phyloP scores from a whole-genome alignment of 2,113 vertebrate genomes.

The Chaetura pelagica region DNA sequence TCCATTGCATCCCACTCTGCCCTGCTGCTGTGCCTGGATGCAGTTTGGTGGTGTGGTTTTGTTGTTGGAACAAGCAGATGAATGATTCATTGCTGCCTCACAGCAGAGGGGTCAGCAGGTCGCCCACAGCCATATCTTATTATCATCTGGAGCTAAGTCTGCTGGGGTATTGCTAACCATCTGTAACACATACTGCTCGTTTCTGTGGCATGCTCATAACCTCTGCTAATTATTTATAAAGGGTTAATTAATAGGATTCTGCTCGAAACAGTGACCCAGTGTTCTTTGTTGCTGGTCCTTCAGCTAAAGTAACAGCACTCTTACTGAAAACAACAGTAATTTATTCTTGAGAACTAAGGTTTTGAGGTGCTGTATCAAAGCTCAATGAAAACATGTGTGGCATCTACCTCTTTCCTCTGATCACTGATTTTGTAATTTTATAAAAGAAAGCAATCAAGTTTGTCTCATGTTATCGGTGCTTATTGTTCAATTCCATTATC shows the following conservation, averaged over 20 bases:
- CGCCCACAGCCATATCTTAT: background rate
- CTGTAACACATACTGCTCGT: background rate
- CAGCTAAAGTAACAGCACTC: background rate
- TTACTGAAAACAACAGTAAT: conserved; percentile 2
- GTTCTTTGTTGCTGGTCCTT: conserved; percentile 46
- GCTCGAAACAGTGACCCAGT: background rate
- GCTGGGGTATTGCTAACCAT: background rate
- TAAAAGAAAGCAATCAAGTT: conserved; percentile 55
- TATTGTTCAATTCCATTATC: conserved; percentile 45
- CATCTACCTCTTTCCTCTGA: background rate
- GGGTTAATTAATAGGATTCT: conserved; percentile 61
- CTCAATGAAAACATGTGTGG: background rate
- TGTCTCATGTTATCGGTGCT: conserved; percentile 36
- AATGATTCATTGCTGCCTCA: conserved; percentile 26
- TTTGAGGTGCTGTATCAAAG: conserved; percentile 33
- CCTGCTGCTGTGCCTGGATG: background rate
- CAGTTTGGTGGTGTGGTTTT: background rate
- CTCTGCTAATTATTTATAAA: conserved; percentile 62
- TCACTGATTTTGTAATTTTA: conserved; percentile 42
- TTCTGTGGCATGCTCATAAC: background rate
- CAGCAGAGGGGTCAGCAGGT: background rate
- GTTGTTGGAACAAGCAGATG: background rate
- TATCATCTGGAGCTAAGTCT: background rate
- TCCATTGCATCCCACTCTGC: background rate
- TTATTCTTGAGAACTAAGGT: background rate